Base-by-base conservation (phyloP, 2,113 vertebrate species). In the Marmota monax region DNA sequence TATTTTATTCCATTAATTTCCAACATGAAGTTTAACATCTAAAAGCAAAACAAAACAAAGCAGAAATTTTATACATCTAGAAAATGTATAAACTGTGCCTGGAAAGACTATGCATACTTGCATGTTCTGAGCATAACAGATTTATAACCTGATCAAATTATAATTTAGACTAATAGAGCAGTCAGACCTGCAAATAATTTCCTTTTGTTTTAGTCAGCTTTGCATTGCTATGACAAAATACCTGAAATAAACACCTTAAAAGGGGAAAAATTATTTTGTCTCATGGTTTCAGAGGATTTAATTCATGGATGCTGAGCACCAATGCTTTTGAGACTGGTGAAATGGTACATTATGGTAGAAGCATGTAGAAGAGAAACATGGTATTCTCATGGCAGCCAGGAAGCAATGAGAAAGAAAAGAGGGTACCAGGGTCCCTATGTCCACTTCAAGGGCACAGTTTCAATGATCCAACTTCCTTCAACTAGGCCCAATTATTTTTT, bases 1-100 rank as follows among this genome's bases (percentile, higher is more conserved):
- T 97, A 87, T 92, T 96, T 97, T 83, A 96, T 94, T 96, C 90
- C 94, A 97, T 96, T 97, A 98, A 97, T 97, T 98, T 98, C 69
- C 92, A 98, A 97, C 92, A 96, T 97, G 88, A 97, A 96, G 91
- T 97, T 92, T 95, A 97, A 83, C 92, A 92, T 95, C 87, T 97
- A 74, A 95, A 92, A 97, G 70, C 83, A 96, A 91, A 95, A 90
- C 42, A 67, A 96, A 90, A 72, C 69, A 80, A 88, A 92, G 25
- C 32, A 94, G 58, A 89, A 94, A 37, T 32, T 48, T 84, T 84
- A 92, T 78, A 76, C n/a, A 93, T 14, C 76, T 76, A 83, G n/a
- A 63, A 29, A 79, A 34, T 89, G 22, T 80, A 58, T 58, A 82
- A 83, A 93, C 94, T 92, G 87, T 74, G 25, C 74, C 48, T 39